phyloP scores from a whole-genome alignment of 37 sponge, comb jelly and placozoan species.

The Halisarca cf. caerulea region DNA sequence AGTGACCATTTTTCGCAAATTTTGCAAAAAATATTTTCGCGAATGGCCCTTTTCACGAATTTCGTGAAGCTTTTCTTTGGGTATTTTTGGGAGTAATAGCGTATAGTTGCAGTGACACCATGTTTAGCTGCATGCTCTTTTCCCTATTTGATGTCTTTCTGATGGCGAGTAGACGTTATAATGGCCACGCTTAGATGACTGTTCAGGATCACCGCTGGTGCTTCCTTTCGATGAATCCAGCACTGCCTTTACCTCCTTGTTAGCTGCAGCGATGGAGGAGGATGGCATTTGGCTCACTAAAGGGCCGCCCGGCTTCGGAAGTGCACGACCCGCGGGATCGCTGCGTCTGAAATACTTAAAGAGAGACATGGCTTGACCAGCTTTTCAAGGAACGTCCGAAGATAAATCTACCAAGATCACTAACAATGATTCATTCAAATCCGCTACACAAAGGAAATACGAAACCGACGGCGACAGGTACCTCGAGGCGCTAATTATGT shows the following conservation, averaged over 20 bases:
- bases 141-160: not conserved
- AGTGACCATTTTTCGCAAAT: too few species aligned
- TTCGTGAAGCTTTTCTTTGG: too few species aligned
- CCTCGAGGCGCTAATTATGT: too few species aligned
- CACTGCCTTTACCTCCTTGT: constrained; percentile 24
- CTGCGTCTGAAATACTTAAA: not conserved
- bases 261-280: constrained; percentile 13
- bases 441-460: too few species aligned
- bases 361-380: not conserved
- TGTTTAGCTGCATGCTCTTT: not conserved
- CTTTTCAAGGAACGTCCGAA: too few species aligned
- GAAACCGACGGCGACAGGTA: too few species aligned
- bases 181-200: not conserved
- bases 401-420: too few species aligned
- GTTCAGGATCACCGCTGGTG: not conserved
- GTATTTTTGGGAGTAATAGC: too few species aligned
- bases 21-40: too few species aligned
- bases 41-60: too few species aligned
- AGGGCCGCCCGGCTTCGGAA: not conserved
- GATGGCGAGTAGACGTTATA: not conserved
- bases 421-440: too few species aligned
- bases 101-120: not conserved
- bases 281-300: not conserved
- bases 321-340: not conserved
- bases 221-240: not conserved